These are phyloP conservation scores for Elysia crispata DNA, from an alignment of 2,888 invertebrate species.

Conservation along the genomic window DNA sequence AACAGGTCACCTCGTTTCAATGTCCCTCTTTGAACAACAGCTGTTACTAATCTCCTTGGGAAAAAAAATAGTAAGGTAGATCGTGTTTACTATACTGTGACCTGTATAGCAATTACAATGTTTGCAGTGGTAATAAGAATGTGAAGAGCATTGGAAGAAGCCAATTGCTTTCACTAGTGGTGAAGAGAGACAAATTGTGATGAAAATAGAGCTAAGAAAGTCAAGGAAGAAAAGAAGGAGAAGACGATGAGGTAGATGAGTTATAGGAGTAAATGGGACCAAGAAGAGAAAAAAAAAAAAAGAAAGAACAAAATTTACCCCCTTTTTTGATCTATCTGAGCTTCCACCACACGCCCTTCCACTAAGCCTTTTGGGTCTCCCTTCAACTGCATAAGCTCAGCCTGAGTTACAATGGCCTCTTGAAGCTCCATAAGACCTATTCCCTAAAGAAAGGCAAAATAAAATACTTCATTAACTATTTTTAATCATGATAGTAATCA, in stretches of 20 bases:
- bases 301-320: constrained; percentile 79
- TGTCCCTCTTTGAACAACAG: constrained; percentile 90
- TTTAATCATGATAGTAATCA: not conserved
- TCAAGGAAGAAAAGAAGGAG: not conserved
- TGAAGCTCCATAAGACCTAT: constrained; percentile 87
- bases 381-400: constrained; percentile 90
- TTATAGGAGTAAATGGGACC: not conserved
- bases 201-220: not conserved
- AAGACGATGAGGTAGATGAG: not conserved
- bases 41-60: constrained; percentile 87
- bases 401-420: constrained; percentile 85
- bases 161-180: too few relatives aligned
- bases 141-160: too few relatives aligned
- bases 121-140: too few relatives aligned
- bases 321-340: constrained; percentile 84
- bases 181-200: too few relatives aligned
- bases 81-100: not conserved
- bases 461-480: not conserved
- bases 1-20: constrained; percentile 86
- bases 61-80: not conserved
- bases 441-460: constrained; percentile 76
- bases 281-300: not conserved
- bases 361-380: constrained; percentile 90
- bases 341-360: constrained; percentile 94
- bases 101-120: too few relatives aligned